Evolutionary conservation across 2,113 vertebrate genomes (phyloP), one percentile per base, ranked within the genome.

Genomic region (Alouatta palliata): DNA sequence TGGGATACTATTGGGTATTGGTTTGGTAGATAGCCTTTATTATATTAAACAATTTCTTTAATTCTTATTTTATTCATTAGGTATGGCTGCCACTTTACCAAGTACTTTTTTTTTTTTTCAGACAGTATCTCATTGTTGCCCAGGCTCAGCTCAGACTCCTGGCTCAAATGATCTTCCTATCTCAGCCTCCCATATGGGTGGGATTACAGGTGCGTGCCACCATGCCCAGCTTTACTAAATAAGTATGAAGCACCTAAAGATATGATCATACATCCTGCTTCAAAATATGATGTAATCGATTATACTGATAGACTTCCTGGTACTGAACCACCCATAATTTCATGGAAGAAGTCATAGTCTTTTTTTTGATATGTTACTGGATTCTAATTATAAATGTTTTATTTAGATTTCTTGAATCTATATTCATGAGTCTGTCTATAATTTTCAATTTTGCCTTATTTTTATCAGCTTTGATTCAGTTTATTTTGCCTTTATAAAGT

Each of bases 401-500:
- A 89, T 68, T 84, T 92, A 54, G 32, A 90, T 66, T 92, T 93
- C 43, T 56, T 68, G 12, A 81, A 9, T 81, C 54, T 86, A 1
- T 54, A 90, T 56, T 81, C 8, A 5, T 68, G 12, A 93, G 30
- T 40, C 25, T 66, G 17, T 32, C 40, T 54, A 12, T 56, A 54
- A 66, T 92, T 85, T 95, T 88, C 30, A 11, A 40, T 27, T 43
- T 91, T 75, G 27, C 61, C 43, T 87, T 87, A 71, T 43, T 25
- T 91, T 87, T 91, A 79, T 66, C 52, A 64, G 27, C 21, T 54
- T 73, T 66, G 40, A 75, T 87, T 94, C 23, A 10, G 27, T 84
- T 88, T 92, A 66, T 80, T 80, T 93, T 86, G 9, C 86, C 35
- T 90, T 95, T 87, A 86, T 58, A 86, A 95, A 97, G 73, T 81